These are phyloP conservation scores for Euclidia mi DNA, from an alignment of 2,888 invertebrate species.

Conservation along the genomic window DNA sequence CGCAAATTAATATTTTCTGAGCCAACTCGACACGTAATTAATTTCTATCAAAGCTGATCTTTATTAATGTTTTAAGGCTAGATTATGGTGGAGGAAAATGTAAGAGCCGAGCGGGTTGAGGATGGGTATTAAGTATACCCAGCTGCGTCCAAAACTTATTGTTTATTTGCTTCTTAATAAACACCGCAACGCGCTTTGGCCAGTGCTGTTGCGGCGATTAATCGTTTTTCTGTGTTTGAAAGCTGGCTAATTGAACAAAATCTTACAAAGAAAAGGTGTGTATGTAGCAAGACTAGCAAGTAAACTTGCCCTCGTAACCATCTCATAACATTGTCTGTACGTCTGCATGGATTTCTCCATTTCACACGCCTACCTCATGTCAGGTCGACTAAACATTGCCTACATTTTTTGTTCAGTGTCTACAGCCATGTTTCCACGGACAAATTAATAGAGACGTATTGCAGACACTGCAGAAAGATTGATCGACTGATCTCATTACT, in stretches of 20 bases:
- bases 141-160: constrained; percentile 10
- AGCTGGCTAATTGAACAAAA: too few species aligned
- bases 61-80: constrained; percentile 26
- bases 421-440: not conserved
- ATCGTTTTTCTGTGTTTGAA: too few species aligned
- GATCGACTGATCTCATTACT: constrained; percentile 3
- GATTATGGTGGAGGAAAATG: constrained; percentile 14
- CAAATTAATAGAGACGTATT: constrained; percentile 4
- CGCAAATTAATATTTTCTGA: constrained; percentile 37
- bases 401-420: not conserved
- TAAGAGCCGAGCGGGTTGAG: not conserved
- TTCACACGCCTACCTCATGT: constrained; percentile 25
- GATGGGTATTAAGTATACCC: not conserved
- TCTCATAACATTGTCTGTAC: constrained; percentile 12
- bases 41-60: constrained; percentile 26
- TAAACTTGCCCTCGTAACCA: not conserved
- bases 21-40: constrained; percentile 33
- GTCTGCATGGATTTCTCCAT: constrained; percentile 41
- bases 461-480: not conserved
- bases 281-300: too few species aligned
- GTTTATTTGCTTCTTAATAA: constrained; percentile 3
- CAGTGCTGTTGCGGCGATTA: not conserved
- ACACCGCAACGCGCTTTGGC: not conserved
- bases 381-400: not conserved
- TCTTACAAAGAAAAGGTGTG: too few species aligned